A percentile compares a stretch with the other conserved stretches of the same genome.
Evolutionary conservation across 2,888 invertebrate species (phyloP).

Genomic region (Pharmacophagus antenor): DNA sequence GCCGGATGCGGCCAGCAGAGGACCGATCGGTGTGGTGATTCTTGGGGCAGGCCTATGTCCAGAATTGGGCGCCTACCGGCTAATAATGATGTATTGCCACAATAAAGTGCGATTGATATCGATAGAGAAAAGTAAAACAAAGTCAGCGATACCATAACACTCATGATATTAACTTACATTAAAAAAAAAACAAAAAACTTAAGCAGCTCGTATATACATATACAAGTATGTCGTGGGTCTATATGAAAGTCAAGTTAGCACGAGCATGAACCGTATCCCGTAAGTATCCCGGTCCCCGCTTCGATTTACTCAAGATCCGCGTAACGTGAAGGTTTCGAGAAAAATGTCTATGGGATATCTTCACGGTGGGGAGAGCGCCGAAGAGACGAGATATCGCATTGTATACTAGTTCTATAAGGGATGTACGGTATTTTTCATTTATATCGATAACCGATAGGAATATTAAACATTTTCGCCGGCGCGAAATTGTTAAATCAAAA

Average conservation of each 20-base stretch:
- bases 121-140: too few species aligned
- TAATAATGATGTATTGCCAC: too few species aligned
- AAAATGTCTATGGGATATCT: slow-evolving; percentile 36
- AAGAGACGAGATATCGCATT: slow-evolving; percentile 15
- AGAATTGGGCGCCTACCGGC: too few species aligned
- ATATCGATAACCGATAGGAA: neutral
- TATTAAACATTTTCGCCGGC: too few species aligned
- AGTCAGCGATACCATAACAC: too few species aligned
- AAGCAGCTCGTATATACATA: slow-evolving; percentile 4
- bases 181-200: slow-evolving; percentile 12
- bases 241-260: slow-evolving; percentile 1
- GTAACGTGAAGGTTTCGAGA: slow-evolving; percentile 29
- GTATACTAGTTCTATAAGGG: neutral
- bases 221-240: too few species aligned
- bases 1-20: too few species aligned
- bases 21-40: too few species aligned
- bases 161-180: too few species aligned
- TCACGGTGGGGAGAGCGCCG: slow-evolving; percentile 26
- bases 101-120: too few species aligned
- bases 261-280: slow-evolving; percentile 20
- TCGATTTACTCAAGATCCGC: slow-evolving; percentile 37
- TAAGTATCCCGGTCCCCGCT: slow-evolving; percentile 32
- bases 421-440: neutral
- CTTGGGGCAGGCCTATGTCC: too few species aligned
- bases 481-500: neutral